phyloP scores from a whole-genome alignment of 2,797 vertebrate genomes.

The Gymnopithys bicolor region DNA sequence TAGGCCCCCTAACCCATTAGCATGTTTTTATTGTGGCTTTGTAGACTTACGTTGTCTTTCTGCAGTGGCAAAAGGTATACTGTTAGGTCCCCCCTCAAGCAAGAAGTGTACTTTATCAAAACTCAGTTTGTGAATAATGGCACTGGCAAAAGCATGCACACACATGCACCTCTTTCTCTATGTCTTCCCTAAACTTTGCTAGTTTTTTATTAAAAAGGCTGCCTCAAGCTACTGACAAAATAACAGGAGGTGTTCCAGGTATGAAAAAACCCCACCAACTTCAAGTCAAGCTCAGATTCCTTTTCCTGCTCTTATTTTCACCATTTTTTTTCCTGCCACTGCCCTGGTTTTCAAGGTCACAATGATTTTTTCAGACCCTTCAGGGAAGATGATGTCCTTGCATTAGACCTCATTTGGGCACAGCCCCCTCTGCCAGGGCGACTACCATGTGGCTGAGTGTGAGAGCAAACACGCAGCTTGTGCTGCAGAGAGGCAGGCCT shows the following conservation, averaged over 20 bases:
- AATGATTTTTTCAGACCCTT: neutral
- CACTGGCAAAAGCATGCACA: neutral
- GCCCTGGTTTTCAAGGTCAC: neutral
- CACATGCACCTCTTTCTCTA: neutral
- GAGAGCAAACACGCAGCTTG: neutral
- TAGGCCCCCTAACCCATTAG: neutral
- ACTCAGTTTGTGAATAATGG: neutral
- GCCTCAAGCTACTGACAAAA: constrained; percentile 7
- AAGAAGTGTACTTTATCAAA: constrained; percentile 39
- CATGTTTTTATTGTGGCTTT: constrained; percentile 61
- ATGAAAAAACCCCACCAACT: neutral
- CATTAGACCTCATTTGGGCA: fast-evolving
- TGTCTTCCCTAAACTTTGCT: neutral
- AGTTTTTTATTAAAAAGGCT: neutral
- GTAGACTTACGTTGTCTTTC: neutral
- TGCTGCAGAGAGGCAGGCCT: neutral
- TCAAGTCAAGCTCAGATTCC: neutral
- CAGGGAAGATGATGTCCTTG: neutral
- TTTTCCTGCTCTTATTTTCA: neutral
- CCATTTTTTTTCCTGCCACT: neutral
- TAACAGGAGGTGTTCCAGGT: neutral
- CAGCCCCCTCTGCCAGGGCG: neutral
- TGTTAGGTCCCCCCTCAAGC: neutral
- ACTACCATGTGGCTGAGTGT: neutral
- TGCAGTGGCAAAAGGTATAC: neutral